Base-by-base conservation (phyloP, 2,797 vertebrate species). In the Cynopterus sphinx region DNA sequence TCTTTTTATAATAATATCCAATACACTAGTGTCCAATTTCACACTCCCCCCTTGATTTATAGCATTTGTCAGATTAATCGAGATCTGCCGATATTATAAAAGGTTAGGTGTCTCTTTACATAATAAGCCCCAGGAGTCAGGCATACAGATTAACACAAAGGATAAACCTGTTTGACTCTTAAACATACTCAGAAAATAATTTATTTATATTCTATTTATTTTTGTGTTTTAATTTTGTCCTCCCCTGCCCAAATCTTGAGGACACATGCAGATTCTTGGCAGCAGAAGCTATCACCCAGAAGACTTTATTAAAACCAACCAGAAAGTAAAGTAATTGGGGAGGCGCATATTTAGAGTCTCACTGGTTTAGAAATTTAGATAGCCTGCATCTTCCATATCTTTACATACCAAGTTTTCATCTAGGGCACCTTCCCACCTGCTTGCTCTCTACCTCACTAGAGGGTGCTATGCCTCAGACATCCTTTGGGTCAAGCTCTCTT, bases 1-100 rank as follows among this genome's bases (percentile, higher is more conserved):
- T 98, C 96, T 97, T 98, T 98, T 97, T 97, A 97, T 98, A 98
- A 97, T 96, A 98, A 97, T 2, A 92, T 91, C 97, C 97, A 97
- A 95, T 96, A 94, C 89, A 96, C 96, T 98, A 97, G 74, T 96
- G 92, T 98, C 96, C 93, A 97, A 65, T 98, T 98, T 98, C 95
- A 97, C 90, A 96, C 84, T 96, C 2, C 21, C 68, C 93, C 49
- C 86, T 98, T 98, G 98, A 98, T 98, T 98, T 98, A 98, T 97
- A 77, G 61, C 96, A 67, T 98, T 98, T 97, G 71, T 73, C 70
- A 97, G 93, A 88, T 93, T 96, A 96, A 96, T 96, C 0, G 0
- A 94, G 90, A 90, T 96, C 79, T 95, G 49, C 71, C 95, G 51
- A 89, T 91, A 21, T 71, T 87, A 90, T 24, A 95, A 96, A 91